Conservation (phyloP, 2,888 invertebrate genomes). For the Trachelus troglodyta region DNA sequence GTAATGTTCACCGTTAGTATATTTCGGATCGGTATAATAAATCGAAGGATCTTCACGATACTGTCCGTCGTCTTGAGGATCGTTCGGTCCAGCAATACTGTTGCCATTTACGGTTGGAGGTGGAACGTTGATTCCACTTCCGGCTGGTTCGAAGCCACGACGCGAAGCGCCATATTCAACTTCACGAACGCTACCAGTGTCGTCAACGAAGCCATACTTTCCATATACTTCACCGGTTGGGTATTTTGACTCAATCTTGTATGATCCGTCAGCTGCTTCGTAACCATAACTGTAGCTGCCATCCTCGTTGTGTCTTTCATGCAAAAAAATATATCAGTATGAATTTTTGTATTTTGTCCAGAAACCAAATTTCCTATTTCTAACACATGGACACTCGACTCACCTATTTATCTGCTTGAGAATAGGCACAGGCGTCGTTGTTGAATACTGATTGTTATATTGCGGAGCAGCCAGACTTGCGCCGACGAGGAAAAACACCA, state of each 20-base stretch:
- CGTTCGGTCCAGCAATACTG: constrained; percentile 64
- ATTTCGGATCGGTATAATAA: constrained; percentile 79
- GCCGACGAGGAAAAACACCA: constrained; percentile 43
- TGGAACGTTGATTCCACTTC: constrained; percentile 81
- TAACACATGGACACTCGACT: constrained; percentile 26
- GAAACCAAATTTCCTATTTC: not conserved
- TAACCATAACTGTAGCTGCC: constrained; percentile 91
- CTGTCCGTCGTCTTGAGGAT: constrained; percentile 84
- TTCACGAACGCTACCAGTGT: constrained; percentile 79
- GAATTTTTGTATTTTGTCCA: not conserved
- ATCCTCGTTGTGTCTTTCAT: constrained; percentile 81
- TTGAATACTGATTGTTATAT: constrained; percentile 54
- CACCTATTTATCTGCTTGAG: constrained; percentile 86
- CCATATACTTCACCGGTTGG: constrained; percentile 86
- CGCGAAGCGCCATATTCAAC: constrained; percentile 87
- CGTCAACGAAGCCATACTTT: constrained; percentile 91
- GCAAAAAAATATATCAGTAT: constrained; percentile 79
- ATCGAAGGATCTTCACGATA: constrained; percentile 86
- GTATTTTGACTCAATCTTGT: constrained; percentile 90
- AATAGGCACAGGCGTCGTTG: constrained; percentile 79
- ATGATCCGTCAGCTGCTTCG: constrained; percentile 87
- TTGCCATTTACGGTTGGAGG: constrained; percentile 77
- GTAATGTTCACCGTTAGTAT: constrained; percentile 66
- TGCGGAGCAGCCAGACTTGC: constrained; percentile 48
- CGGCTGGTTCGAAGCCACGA: constrained; percentile 85